Evolutionary conservation across 2,888 invertebrate genomes (phyloP), one percentile per base, ranked within the genome.

Genomic region (Anticlea derivata): DNA sequence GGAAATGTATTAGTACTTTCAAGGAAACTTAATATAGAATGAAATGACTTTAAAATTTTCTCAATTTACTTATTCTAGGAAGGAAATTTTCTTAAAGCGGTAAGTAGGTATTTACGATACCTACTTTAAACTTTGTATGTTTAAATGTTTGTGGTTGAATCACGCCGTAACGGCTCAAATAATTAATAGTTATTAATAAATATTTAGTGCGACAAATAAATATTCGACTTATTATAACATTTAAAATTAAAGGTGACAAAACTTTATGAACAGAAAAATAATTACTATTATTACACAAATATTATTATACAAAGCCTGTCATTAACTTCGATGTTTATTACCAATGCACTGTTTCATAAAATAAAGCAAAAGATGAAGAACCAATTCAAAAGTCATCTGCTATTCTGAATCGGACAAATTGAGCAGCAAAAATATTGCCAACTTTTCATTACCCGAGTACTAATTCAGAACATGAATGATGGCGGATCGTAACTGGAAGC

Each of bases 1-100:
- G 76, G 83, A 85, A 83, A 86, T 83, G 90, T 85, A 84, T 90
- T 88, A 90, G 87, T 85, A 75, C 38, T 73, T 70, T 65, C 67
- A 61, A 68, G 11, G 23, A 38, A 35, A 45, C 23, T 5, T 29
- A 38, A 38, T 45, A 45, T 23, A 17, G 10, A 30, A 46, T 37
- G 35, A 12, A 45, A 37, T 13, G 8, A 23, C 23, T 30, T 37
- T 35, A 29, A 45, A 35, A 22, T 45, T 45, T 35, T 35, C 37
- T 22, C 37, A 37, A 37, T 29, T 45, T 37, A 37, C 22, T 45
- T 37, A 37, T 45, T 29, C 12, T 11, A 7, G 23, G n/a, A 20
- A 24, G 13, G 8, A 26, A 27, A 26, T n/a, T n/a, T n/a, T n/a
- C n/a, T n/a, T n/a, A n/a, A n/a, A n/a, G n/a, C n/a, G n/a, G 17